Conservation (phyloP, 2,888 invertebrate genomes). For the Tupiocoris notatus region DNA sequence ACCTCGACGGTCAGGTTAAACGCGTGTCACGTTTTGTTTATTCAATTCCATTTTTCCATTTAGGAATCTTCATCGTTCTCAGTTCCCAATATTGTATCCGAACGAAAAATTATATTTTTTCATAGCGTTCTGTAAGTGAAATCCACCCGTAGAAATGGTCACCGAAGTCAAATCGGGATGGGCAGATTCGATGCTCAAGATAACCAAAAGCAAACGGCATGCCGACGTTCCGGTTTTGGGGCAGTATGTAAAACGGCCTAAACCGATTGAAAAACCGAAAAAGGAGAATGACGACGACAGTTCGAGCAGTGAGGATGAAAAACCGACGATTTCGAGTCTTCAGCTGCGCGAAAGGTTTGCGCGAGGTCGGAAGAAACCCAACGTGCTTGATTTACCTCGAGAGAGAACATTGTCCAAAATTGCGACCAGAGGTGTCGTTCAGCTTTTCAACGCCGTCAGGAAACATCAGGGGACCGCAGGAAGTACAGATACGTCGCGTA, state of each 20-base stretch:
- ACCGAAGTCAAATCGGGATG: conserved; percentile 26
- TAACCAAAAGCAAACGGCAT: conserved; percentile 26
- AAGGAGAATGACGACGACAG: conserved; percentile 15
- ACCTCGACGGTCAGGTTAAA: too few relatives aligned
- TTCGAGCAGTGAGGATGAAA: background rate
- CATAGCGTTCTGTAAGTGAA: too few relatives aligned
- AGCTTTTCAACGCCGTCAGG: conserved; percentile 35
- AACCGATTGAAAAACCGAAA: conserved; percentile 6
- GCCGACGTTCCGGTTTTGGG: conserved; percentile 22
- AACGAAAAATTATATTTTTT: too few relatives aligned
- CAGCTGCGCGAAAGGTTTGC: conserved; percentile 12
- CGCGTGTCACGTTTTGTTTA: too few relatives aligned
- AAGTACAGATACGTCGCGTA: background rate
- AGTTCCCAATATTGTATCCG: too few relatives aligned
- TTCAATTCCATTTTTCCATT: too few relatives aligned
- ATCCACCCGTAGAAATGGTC: too few relatives aligned
- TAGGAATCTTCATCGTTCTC: too few relatives aligned
- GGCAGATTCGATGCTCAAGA: conserved; percentile 38
- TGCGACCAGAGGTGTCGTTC: conserved; percentile 32
- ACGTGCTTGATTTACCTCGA: conserved; percentile 21
- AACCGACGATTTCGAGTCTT: background rate
- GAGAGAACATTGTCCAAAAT: conserved; percentile 23
- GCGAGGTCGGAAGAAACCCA: conserved; percentile 29
- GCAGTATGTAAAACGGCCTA: conserved; percentile 4
- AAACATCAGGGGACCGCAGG: conserved; percentile 12